A percentile compares a stretch with the other conserved stretches of the same genome.
Evolutionary conservation across 2,113 vertebrate genomes (phyloP).

Genomic region (Tenebrosternarchus preto): DNA sequence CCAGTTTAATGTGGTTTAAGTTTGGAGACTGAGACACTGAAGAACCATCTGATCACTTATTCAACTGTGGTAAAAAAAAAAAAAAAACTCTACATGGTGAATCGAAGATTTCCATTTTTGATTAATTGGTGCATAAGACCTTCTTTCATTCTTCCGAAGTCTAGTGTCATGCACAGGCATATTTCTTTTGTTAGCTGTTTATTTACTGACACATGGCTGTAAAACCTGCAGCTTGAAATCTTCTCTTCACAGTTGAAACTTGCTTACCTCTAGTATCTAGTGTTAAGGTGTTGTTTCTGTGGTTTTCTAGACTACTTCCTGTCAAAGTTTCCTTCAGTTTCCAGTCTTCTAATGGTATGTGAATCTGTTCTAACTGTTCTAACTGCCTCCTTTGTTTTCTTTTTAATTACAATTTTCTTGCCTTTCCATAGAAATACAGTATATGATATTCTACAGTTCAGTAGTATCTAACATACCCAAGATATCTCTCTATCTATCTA

Average conservation of each 20-base stretch:
- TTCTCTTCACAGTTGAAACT: conserved; percentile 19
- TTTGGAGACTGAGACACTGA: too few relatives aligned
- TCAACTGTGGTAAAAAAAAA: too few relatives aligned
- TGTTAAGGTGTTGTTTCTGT: conserved; percentile 8
- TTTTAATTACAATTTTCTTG: background rate
- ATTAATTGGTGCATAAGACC: background rate
- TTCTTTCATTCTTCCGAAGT: background rate
- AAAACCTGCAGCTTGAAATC: conserved; percentile 14
- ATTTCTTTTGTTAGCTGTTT: background rate
- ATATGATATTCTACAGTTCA: too few relatives aligned
- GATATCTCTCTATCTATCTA: too few relatives aligned
- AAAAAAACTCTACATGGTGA: too few relatives aligned
- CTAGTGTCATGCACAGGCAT: background rate
- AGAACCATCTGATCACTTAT: too few relatives aligned
- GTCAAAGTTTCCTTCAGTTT: background rate
- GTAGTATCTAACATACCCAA: too few relatives aligned
- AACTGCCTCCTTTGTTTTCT: background rate
- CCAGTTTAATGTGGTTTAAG: too few relatives aligned
- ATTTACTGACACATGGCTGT: background rate
- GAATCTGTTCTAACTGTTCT: too few relatives aligned
- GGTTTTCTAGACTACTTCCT: background rate
- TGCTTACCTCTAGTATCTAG: background rate
- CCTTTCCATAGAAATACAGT: background rate
- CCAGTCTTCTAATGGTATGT: background rate
- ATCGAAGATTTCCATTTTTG: too few relatives aligned